Percentiles rank a stretch among this genome's conserved stretches.
Conservation (phyloP, 2,888 invertebrate genomes). For the Deilephila porcellus region DNA sequence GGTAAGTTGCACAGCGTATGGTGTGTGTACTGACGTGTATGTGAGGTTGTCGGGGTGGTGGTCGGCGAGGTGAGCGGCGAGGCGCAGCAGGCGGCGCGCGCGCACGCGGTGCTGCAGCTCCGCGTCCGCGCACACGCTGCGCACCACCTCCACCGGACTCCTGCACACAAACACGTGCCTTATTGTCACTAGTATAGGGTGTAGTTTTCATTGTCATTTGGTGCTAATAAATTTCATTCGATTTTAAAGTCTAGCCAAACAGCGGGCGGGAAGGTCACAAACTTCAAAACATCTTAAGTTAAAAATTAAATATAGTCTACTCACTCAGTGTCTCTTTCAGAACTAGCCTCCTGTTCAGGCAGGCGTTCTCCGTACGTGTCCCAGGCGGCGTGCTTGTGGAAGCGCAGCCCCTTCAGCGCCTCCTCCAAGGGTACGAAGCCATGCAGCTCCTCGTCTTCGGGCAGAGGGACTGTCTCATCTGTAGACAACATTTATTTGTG, state of each 20-base stretch:
- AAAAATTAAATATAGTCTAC: too few relatives aligned
- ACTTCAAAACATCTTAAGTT: too few relatives aligned
- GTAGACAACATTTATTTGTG: background rate
- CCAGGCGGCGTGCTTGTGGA: conserved; percentile 69
- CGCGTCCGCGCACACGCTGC: conserved; percentile 57
- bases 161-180: conserved; percentile 38
- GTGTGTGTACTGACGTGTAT: conserved; percentile 57
- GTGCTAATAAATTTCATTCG: too few relatives aligned
- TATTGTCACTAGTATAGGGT: background rate
- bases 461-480: conserved; percentile 88
- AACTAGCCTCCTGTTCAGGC: conserved; percentile 50
- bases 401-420: conserved; percentile 83
- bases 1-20: too few relatives aligned
- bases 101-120: conserved; percentile 66
- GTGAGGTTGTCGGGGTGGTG: conserved; percentile 57
- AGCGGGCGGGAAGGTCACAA: too few relatives aligned
- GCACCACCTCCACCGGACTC: conserved; percentile 49
- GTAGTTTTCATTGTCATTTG: too few relatives aligned
- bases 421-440: conserved; percentile 90
- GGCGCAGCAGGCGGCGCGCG: conserved; percentile 59
- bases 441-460: conserved; percentile 91
- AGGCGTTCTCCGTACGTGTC: conserved; percentile 65
- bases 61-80: conserved; percentile 61
- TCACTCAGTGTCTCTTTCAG: conserved; percentile 40
- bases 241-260: too few relatives aligned